Evolutionary conservation across 2,888 invertebrate species (phyloP).

Genomic region (Drosophila borborema): DNA sequence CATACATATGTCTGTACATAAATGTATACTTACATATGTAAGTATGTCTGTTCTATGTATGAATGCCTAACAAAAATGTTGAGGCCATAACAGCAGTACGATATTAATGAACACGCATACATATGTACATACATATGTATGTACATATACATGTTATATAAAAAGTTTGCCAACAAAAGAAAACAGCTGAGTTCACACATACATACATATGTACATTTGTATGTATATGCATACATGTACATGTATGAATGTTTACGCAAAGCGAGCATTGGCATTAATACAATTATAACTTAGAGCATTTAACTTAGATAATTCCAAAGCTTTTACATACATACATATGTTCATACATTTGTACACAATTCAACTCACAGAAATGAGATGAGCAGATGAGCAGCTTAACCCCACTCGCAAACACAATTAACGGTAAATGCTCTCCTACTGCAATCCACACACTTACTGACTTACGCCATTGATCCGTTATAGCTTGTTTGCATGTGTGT

Average conservation of each 20-base stretch:
- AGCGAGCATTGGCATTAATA: not conserved
- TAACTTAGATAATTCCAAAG: not conserved
- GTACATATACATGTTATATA: no score
- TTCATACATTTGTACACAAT: not conserved
- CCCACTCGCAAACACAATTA: not conserved
- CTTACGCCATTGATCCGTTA: not conserved
- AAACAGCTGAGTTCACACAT: not conserved
- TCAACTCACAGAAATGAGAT: not conserved
- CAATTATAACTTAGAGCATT: slow-evolving; percentile 1
- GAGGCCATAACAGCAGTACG: no score
- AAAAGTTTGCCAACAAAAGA: not conserved
- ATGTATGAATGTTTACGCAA: not conserved
- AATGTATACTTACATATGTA: not conserved
- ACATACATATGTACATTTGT: no score
- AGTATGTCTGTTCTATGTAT: no score
- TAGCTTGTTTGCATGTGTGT: not conserved
- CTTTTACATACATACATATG: not conserved
- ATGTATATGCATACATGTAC: no score
- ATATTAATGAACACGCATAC: not conserved
- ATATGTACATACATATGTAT: not conserved
- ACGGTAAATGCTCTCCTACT: not conserved
- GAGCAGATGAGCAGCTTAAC: not conserved
- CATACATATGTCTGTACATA: not conserved
- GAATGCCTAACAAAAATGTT: no score
- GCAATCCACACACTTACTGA: not conserved